Evolutionary conservation across 1,140 invertebrate species (phyloP).

Genomic region (Hypsibius dujardini): DNA sequence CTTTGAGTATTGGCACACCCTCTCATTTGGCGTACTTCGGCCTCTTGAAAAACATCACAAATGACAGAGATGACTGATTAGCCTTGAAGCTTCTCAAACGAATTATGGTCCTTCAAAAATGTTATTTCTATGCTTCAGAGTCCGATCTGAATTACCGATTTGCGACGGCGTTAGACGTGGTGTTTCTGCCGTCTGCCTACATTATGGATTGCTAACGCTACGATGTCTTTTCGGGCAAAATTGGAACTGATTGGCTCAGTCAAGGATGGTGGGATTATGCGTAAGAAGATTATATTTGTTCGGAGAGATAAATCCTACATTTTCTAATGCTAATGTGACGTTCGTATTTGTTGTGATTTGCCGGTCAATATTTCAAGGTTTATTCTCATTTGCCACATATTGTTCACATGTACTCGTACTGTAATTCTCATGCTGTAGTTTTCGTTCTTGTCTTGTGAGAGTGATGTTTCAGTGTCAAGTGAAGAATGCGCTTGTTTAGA

Average conservation of each 20-base stretch:
- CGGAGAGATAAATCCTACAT: neutral
- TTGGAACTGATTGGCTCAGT: conserved; percentile 50
- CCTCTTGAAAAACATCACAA: conserved; percentile 41
- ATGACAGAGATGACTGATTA: conserved; percentile 26
- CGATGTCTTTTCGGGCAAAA: conserved; percentile 59
- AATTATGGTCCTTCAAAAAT: neutral
- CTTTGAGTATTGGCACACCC: conserved; percentile 38
- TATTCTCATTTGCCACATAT: too few relatives aligned
- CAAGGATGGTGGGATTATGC: conserved; percentile 62
- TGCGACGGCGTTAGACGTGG: conserved; percentile 60
- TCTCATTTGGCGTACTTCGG: conserved; percentile 59
- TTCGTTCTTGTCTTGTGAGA: too few relatives aligned
- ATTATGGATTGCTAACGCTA: conserved; percentile 72
- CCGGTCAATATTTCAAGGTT: too few relatives aligned
- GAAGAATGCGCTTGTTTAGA: too few relatives aligned
- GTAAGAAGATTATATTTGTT: conserved; percentile 35
- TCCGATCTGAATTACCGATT: conserved; percentile 58
- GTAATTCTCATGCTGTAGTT: too few relatives aligned
- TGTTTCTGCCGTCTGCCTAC: conserved; percentile 69
- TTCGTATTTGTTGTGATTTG: too few relatives aligned
- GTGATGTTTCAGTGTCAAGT: too few relatives aligned
- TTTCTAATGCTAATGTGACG: neutral
- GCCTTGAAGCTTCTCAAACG: neutral
- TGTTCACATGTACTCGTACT: too few relatives aligned
- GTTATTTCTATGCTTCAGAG: conserved; percentile 36